Conservation (phyloP, 2,888 invertebrate genomes). For the Pecten maximus region DNA sequence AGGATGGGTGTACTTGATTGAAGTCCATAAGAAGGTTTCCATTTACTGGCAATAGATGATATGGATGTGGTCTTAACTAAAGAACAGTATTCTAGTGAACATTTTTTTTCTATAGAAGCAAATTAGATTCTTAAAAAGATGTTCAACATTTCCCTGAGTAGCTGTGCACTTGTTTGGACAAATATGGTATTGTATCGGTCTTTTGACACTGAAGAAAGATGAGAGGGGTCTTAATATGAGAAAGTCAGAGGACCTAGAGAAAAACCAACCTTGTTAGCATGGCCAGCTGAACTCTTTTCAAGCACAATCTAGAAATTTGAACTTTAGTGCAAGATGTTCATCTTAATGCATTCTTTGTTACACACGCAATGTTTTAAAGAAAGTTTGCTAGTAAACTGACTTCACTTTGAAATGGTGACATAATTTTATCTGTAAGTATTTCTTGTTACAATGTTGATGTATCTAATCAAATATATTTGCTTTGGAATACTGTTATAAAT, state of each 20-base stretch:
- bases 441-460: background rate
- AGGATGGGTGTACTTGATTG: too few relatives aligned
- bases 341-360: background rate
- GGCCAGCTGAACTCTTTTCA: background rate
- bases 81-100: too few relatives aligned
- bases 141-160: too few relatives aligned
- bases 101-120: too few relatives aligned
- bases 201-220: background rate
- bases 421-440: background rate
- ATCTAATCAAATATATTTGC: background rate
- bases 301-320: background rate
- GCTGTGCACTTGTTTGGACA: too few relatives aligned
- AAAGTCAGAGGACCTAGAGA: background rate
- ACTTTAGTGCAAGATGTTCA: too few relatives aligned
- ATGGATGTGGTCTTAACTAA: too few relatives aligned
- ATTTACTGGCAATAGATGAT: too few relatives aligned
- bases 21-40: too few relatives aligned
- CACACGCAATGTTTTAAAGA: background rate
- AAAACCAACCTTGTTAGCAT: background rate
- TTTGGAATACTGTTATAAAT: background rate
- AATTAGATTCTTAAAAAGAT: too few relatives aligned
- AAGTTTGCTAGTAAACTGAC: background rate
- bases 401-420: background rate
- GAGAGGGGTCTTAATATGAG: background rate
- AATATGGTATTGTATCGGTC: background rate